A percentile compares a stretch with the other conserved stretches of the same genome.
Evolutionary conservation across 35 echinoderm and acorn worm genomes (phyloP).

Genomic region (Holothuria glaberrima): DNA sequence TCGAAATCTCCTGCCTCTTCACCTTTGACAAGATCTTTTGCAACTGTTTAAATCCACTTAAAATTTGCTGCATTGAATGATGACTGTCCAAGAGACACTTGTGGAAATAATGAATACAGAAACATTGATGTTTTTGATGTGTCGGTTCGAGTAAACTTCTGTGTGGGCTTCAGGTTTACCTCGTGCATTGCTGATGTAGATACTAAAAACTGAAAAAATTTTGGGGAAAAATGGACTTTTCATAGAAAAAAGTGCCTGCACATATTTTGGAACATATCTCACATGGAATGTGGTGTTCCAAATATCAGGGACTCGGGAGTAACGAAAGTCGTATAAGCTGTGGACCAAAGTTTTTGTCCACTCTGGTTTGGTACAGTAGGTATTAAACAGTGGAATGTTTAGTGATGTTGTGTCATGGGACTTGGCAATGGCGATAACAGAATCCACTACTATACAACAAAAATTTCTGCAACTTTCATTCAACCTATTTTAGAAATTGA

Average conservation of each 20-base stretch:
- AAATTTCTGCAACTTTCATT: conserved; percentile 42
- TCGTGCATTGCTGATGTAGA: not conserved
- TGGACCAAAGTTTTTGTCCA: conserved; percentile 38
- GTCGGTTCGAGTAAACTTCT: conserved; percentile 7
- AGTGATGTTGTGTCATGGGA: conserved; percentile 11
- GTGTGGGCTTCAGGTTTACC: not conserved
- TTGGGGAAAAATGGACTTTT: not conserved
- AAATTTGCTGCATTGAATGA: conserved; percentile 52
- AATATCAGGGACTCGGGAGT: not conserved
- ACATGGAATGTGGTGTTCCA: not conserved
- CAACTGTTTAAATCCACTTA: conserved; percentile 10
- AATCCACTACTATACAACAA: conserved; percentile 4
- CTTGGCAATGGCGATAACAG: conserved; percentile 42
- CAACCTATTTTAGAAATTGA: conserved; percentile 6
- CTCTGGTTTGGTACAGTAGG: not conserved
- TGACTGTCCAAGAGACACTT: conserved; percentile 14
- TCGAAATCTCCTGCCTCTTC: not conserved
- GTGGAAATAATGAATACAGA: no score
- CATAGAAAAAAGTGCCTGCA: conserved; percentile 42
- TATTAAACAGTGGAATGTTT: not conserved
- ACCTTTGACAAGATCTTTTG: conserved; percentile 27
- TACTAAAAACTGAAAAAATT: not conserved
- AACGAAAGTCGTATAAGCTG: conserved; percentile 1
- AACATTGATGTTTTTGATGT: not conserved
- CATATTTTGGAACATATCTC: conserved; percentile 21